Evolutionary conservation across 2,888 invertebrate genomes (phyloP).

Genomic region (Andrena marginata): DNA sequence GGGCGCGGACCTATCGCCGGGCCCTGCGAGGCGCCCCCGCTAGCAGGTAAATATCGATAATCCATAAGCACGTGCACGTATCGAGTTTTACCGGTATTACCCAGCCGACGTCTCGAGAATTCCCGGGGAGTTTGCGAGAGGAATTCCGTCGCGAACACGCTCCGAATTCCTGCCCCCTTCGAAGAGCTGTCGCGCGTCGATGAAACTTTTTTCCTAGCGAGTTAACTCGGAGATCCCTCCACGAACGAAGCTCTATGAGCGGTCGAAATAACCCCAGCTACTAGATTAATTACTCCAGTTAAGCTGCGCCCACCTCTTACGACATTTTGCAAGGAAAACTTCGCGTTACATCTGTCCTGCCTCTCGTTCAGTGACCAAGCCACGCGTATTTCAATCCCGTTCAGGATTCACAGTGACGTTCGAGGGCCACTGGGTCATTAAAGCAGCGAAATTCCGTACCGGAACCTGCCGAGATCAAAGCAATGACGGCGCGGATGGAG

Average conservation of each 20-base stretch:
- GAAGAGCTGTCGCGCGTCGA: constrained; percentile 18
- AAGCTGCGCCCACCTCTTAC: neutral
- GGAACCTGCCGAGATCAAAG: constrained; percentile 33
- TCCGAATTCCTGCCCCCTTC: constrained; percentile 36
- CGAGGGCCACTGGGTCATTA: constrained; percentile 7
- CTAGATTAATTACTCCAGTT: neutral
- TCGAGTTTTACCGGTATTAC: constrained; percentile 59
- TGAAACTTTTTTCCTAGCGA: constrained; percentile 3
- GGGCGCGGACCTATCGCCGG: constrained; percentile 8
- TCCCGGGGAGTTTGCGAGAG: constrained; percentile 50
- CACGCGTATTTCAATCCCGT: neutral
- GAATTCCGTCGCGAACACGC: constrained; percentile 51
- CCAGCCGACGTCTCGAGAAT: constrained; percentile 48
- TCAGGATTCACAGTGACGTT: neutral
- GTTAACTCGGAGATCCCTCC: neutral
- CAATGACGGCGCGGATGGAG: constrained; percentile 51
- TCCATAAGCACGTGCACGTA: constrained; percentile 62
- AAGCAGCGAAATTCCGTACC: constrained; percentile 7
- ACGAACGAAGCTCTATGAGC: neutral
- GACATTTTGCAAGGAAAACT: too few relatives aligned
- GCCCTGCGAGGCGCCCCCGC: neutral
- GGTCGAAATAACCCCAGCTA: neutral
- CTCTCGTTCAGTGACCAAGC: neutral
- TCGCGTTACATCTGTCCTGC: neutral
- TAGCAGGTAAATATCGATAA: constrained; percentile 62